These are phyloP conservation scores for Neoitamus cyanurus DNA, from an alignment of 2,888 invertebrate genomes.

Conservation along the genomic window DNA sequence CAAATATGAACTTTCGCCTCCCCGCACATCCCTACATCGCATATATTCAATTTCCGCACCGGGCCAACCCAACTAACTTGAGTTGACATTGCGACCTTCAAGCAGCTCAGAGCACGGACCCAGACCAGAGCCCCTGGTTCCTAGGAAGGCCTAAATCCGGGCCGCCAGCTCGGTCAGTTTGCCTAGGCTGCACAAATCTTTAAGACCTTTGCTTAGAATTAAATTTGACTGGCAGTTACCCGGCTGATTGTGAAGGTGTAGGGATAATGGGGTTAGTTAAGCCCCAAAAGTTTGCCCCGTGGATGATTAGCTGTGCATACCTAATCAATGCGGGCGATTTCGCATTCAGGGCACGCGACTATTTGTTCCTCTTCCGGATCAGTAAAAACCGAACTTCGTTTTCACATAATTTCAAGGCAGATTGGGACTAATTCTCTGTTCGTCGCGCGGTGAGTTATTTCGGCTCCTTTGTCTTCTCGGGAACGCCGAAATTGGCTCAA, in stretches of 20 bases:
- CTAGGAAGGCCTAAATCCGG: neutral
- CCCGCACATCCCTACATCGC: neutral
- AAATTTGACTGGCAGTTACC: neutral
- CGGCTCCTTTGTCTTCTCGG: neutral
- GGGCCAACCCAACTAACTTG: neutral
- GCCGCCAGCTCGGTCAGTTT: neutral
- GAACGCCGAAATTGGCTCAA: neutral
- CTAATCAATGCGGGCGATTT: neutral
- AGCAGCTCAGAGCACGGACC: neutral
- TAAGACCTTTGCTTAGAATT: neutral
- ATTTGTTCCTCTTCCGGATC: neutral
- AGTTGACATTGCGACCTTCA: neutral
- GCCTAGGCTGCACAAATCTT: neutral
- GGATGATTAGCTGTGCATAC: constrained; percentile 27
- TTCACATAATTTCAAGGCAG: neutral
- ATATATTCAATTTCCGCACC: neutral
- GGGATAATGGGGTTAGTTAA: neutral
- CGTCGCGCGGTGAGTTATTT: neutral
- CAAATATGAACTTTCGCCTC: neutral
- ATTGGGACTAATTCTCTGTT: neutral
- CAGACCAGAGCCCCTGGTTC: neutral
- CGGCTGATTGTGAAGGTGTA: neutral
- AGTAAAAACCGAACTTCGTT: neutral
- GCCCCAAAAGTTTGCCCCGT: neutral
- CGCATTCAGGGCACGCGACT: neutral